phyloP scores from a whole-genome alignment of 2,888 invertebrate genomes.

The Ophioninae sp. region DNA sequence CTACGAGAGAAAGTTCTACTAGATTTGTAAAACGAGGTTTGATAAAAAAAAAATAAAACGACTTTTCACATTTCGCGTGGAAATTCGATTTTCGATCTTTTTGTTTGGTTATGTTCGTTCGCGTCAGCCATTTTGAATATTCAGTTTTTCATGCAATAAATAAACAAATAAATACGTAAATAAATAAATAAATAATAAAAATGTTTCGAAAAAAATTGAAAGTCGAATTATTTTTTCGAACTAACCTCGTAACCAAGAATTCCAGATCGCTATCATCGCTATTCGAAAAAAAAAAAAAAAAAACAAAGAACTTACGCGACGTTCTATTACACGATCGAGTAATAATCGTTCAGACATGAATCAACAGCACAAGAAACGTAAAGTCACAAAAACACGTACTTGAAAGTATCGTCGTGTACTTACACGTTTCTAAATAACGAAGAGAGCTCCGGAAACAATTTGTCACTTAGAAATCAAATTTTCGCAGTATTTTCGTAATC shows the following conservation, averaged over 20 bases:
- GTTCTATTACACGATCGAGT: conserved; percentile 38
- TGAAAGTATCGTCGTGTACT: conserved; percentile 32
- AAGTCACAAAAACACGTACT: conserved; percentile 37
- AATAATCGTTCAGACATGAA: conserved; percentile 50
- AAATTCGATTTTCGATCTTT: no score
- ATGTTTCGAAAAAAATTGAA: no score
- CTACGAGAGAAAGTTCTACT: conserved; percentile 29
- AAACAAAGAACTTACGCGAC: conserved; percentile 49
- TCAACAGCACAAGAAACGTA: conserved; percentile 45
- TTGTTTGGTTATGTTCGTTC: no score
- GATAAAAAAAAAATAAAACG: no score
- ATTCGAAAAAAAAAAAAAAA: conserved; percentile 20
- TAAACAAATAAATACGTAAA: no score
- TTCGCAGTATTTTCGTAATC: no score
- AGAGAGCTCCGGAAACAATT: not conserved
- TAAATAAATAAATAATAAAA: no score
- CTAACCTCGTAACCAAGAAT: not conserved
- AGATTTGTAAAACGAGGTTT: not conserved
- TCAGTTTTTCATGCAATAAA: no score
- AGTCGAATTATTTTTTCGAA: no score
- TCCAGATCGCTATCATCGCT: not conserved
- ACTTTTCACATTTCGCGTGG: no score
- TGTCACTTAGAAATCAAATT: not conserved
- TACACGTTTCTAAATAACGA: not conserved
- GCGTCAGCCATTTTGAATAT: no score